These are phyloP conservation scores for Drosophila guanche DNA, from an alignment of 1,140 invertebrate genomes.

Conservation along the genomic window DNA sequence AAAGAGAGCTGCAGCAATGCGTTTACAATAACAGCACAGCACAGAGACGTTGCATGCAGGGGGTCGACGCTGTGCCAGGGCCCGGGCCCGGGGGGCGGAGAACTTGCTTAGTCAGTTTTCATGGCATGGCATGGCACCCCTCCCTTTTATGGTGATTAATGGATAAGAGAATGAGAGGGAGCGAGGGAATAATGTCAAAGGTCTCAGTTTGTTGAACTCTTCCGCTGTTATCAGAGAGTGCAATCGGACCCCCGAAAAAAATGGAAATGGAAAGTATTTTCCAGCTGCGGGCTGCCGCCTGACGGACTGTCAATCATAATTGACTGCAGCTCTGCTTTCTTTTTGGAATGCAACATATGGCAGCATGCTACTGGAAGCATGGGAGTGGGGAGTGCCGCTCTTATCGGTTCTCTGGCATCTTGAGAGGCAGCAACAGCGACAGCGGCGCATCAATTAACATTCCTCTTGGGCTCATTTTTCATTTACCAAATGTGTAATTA, in stretches of 20 bases:
- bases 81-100: constrained; percentile 3
- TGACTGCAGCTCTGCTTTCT: constrained; percentile 44
- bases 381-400: constrained; percentile 11
- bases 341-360: constrained; percentile 70
- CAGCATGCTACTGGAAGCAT: constrained; percentile 49
- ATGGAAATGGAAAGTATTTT: constrained; percentile 63
- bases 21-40: constrained; percentile 42
- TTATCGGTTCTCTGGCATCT: constrained; percentile 48
- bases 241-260: constrained; percentile 45
- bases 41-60: constrained; percentile 32
- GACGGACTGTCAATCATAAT: constrained; percentile 76
- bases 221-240: constrained; percentile 55
- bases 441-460: constrained; percentile 70
- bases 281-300: constrained; percentile 43
- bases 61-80: constrained; percentile 8
- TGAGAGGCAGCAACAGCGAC: constrained; percentile 17
- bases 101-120: constrained; percentile 51
- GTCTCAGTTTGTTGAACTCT: constrained; percentile 69
- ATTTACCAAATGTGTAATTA: constrained; percentile 76
- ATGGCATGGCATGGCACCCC: constrained; percentile 30
- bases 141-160: constrained; percentile 66
- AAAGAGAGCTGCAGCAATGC: constrained; percentile 34
- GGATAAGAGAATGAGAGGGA: constrained; percentile 31
- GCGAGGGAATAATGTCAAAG: constrained; percentile 67
- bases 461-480: constrained; percentile 60